Conservation (phyloP, 2,113 vertebrate species). For the Scartelaos histophorus region DNA sequence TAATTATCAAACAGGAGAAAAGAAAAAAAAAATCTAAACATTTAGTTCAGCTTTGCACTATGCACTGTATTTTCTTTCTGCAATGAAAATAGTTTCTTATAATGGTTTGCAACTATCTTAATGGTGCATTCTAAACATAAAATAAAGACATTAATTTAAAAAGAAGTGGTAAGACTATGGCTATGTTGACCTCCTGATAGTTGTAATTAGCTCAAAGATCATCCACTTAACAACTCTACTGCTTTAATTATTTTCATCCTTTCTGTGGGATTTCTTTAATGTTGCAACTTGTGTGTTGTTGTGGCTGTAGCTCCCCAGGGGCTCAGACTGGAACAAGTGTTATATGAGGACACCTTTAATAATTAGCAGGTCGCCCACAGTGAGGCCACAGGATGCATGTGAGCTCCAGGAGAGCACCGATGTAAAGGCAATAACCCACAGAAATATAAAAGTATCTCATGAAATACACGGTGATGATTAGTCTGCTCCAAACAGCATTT, state of each 20-base stretch:
- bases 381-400: constrained; percentile 27
- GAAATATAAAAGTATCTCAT: not conserved
- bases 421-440: constrained; percentile 9
- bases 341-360: constrained; percentile 49
- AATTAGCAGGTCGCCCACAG: constrained; percentile 34
- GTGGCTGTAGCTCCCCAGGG: not conserved
- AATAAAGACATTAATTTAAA: too few relatives aligned
- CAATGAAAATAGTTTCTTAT: not conserved
- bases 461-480: not conserved
- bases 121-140: too few relatives aligned
- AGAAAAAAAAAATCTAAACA: not conserved
- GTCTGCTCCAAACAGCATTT: not conserved
- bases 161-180: not conserved
- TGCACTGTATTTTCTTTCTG: not conserved
- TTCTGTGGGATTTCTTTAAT: not conserved
- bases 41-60: not conserved
- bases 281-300: not conserved
- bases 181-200: not conserved
- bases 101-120: too few relatives aligned
- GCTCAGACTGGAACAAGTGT: constrained; percentile 27
- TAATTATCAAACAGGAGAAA: not conserved
- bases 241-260: not conserved
- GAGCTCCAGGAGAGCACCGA: constrained; percentile 19
- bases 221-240: constrained; percentile 15
- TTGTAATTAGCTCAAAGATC: constrained; percentile 10